Percentiles rank a stretch among this genome's conserved stretches.
Conservation (phyloP, 1,140 invertebrate genomes). For the Nephila pilipes region DNA sequence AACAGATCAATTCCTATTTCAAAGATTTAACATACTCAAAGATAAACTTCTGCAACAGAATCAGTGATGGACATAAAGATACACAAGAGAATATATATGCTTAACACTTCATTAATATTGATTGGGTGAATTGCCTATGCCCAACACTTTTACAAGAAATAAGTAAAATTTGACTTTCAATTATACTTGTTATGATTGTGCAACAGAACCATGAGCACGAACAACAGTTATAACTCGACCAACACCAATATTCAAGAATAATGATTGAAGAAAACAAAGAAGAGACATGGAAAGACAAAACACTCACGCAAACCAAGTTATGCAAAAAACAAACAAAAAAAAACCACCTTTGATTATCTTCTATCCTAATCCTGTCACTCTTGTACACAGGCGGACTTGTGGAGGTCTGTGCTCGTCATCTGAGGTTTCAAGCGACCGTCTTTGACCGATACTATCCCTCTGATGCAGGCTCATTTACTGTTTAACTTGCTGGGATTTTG, state of each 20-base stretch:
- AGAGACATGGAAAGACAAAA: slow-evolving; percentile 62
- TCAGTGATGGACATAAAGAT: background rate
- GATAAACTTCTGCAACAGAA: background rate
- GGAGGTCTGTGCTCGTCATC: slow-evolving; percentile 46
- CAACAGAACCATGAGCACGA: background rate
- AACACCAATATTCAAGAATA: slow-evolving; percentile 35
- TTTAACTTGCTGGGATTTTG: slow-evolving; percentile 66
- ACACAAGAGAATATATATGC: slow-evolving; percentile 12
- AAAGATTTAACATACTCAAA: background rate
- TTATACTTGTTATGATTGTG: background rate
- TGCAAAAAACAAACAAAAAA: slow-evolving; percentile 62
- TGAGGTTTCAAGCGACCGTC: slow-evolving; percentile 58
- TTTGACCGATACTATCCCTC: slow-evolving; percentile 47
- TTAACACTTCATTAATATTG: slow-evolving; percentile 13
- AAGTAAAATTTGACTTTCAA: background rate
- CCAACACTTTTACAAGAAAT: slow-evolving; percentile 24
- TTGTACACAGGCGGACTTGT: slow-evolving; percentile 65
- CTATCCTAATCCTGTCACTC: slow-evolving; percentile 71
- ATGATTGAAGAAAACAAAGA: background rate
- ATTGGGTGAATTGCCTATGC: background rate
- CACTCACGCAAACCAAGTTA: slow-evolving; percentile 31
- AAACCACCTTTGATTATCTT: slow-evolving; percentile 19
- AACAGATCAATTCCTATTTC: background rate
- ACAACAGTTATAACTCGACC: background rate
- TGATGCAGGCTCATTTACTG: slow-evolving; percentile 59